Percentiles rank a stretch among this genome's conserved stretches.
These are phyloP conservation scores for Pseudococcus longispinus DNA, from an alignment of 2,888 invertebrate genomes.

Conservation along the genomic window DNA sequence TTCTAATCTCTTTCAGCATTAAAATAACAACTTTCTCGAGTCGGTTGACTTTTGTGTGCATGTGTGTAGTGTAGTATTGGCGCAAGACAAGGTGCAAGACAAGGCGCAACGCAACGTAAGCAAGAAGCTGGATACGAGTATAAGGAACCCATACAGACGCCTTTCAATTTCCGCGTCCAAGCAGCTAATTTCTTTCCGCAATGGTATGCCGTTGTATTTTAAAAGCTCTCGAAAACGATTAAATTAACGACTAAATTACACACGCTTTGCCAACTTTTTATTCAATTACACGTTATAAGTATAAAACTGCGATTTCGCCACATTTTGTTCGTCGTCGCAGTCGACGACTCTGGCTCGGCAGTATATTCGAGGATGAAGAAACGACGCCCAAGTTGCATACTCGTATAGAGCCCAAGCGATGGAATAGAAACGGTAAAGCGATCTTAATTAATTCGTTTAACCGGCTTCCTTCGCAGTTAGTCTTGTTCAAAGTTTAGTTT, in stretches of 20 bases:
- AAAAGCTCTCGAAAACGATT: slow-evolving; percentile 34
- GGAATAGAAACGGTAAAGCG: slow-evolving; percentile 13
- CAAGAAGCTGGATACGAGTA: background rate
- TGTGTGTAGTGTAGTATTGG: background rate
- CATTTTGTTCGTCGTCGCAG: background rate
- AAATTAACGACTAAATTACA: slow-evolving; percentile 28
- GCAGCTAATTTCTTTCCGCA: background rate
- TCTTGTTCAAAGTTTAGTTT: slow-evolving; percentile 32
- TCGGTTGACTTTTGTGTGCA: background rate
- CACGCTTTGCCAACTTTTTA: slow-evolving; percentile 34
- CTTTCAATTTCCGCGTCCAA: slow-evolving; percentile 31
- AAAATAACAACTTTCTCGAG: background rate
- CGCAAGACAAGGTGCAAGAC: background rate
- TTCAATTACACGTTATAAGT: slow-evolving; percentile 31
- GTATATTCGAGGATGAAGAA: background rate
- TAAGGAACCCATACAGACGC: background rate
- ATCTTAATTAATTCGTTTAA: slow-evolving; percentile 45
- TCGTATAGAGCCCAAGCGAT: background rate
- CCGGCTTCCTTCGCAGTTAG: slow-evolving; percentile 15
- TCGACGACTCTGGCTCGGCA: background rate
- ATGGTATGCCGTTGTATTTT: slow-evolving; percentile 9
- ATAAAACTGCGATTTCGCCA: slow-evolving; percentile 9
- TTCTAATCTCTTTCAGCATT: background rate
- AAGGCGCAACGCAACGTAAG: background rate
- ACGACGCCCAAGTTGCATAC: background rate